Conservation (phyloP, 2,888 invertebrate species). For the Timandra comae region DNA sequence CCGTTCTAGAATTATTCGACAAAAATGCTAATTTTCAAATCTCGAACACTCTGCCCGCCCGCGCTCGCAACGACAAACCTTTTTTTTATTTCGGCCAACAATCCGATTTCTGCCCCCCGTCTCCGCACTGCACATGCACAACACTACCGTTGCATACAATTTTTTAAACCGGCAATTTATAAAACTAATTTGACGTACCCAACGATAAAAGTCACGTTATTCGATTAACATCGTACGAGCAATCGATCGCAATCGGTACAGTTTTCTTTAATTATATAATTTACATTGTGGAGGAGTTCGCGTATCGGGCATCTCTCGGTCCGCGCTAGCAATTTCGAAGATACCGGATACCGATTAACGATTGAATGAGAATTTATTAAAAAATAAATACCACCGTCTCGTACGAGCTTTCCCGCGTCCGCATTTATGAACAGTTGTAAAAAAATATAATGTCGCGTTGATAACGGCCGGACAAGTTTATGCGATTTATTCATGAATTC, state of each 20-base stretch:
- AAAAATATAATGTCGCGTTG: constrained; percentile 59
- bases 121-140: constrained; percentile 25
- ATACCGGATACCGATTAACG: constrained; percentile 53
- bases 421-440: constrained; percentile 48
- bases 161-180: constrained; percentile 29
- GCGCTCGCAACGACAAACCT: constrained; percentile 55
- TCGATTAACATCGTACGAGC: constrained; percentile 54
- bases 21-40: constrained; percentile 77
- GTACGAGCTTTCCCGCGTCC: constrained; percentile 41
- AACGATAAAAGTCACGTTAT: constrained; percentile 45
- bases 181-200: constrained; percentile 41
- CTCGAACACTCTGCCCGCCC: constrained; percentile 61
- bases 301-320: constrained; percentile 54
- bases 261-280: constrained; percentile 72
- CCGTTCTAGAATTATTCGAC: constrained; percentile 71
- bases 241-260: constrained; percentile 54
- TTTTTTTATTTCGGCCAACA: constrained; percentile 56
- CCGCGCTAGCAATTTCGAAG: constrained; percentile 61
- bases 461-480: constrained; percentile 56
- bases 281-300: constrained; percentile 53
- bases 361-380: constrained; percentile 63
- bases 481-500: constrained; percentile 69
- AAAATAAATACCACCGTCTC: constrained; percentile 41
- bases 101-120: constrained; percentile 40
- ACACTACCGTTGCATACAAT: constrained; percentile 22